Evolutionary conservation across 1,140 invertebrate species (phyloP).

Genomic region (Zaprionus capensis): DNA sequence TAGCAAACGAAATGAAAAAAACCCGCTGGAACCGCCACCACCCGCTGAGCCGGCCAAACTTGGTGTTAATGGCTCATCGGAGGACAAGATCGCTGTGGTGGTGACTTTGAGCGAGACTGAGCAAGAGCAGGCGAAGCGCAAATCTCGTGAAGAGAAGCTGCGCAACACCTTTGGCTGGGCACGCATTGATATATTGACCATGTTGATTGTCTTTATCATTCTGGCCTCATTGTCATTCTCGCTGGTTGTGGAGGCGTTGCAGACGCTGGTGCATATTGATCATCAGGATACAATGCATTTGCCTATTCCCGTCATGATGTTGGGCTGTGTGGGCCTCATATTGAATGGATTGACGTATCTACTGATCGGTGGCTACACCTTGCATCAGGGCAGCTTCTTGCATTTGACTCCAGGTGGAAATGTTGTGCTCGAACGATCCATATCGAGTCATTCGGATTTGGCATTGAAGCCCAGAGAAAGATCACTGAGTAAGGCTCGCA

Average conservation of each 20-base stretch:
- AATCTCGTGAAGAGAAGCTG: constrained; percentile 87
- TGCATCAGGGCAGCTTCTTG: constrained; percentile 90
- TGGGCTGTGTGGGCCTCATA: constrained; percentile 88
- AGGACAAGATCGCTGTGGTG: constrained; percentile 45
- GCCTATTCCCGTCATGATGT: constrained; percentile 85
- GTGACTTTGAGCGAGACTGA: constrained; percentile 56
- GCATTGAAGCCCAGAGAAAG: constrained; percentile 84
- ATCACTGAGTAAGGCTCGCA: constrained; percentile 83
- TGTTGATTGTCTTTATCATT: constrained; percentile 92
- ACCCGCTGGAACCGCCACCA: background rate
- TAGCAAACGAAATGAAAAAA: constrained; percentile 49
- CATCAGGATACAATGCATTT: constrained; percentile 89
- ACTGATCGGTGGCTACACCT: constrained; percentile 91
- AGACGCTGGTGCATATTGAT: constrained; percentile 91
- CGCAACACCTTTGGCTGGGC: constrained; percentile 97
- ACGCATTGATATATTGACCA: constrained; percentile 92
- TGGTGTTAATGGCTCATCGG: constrained; percentile 3
- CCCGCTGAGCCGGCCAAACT: background rate
- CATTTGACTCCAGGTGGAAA: constrained; percentile 88
- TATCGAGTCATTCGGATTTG: constrained; percentile 84
- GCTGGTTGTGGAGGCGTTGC: constrained; percentile 91
- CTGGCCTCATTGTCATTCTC: constrained; percentile 93
- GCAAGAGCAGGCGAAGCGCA: constrained; percentile 54
- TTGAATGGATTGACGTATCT: constrained; percentile 90
- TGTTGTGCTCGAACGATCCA: constrained; percentile 87